Evolutionary conservation across 35 echinoderm and acorn worm genomes (phyloP), one percentile per base, ranked within the genome.

Genomic region (Chiridota heheva): DNA sequence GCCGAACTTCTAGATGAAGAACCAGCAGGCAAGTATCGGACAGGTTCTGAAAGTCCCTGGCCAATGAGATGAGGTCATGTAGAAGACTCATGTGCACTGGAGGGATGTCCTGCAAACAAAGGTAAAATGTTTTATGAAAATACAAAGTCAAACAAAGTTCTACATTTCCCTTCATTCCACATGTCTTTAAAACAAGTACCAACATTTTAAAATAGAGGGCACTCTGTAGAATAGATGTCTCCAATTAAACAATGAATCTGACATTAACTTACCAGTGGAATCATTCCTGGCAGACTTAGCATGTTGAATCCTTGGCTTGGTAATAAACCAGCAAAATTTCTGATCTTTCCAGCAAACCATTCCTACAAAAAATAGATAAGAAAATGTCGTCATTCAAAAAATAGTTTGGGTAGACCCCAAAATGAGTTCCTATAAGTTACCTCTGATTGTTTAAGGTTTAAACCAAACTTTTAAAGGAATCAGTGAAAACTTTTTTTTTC

Each of bases 261-360:
- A n/a, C n/a, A n/a, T n/a, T n/a, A n/a, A 62, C 92, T 70, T 90
- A 96, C 92, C 83, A 96, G 34, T 25, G 83, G 75, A 44, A 62
- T 36, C 3, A 60, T 70, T 40, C 86, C 87, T 70, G 69, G 78
- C 8, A 71, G 33, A 27, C 58, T 90, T 40, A 96, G 72, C 8
- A 81, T 88, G 44, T 97, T 97, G 38, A 91, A 87, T 1, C 93
- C 88, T 47, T 82, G 80, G 44, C 84, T 88, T 57, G 93, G 93
- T 51, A 96, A 60, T 15, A 42, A 42, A 48, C 88, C 88, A n/a
- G 92, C 92, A 82, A 96, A 96, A 37, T 47, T 59, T 38, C 73
- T 73, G 10, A 98, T 73, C 40, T 81, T 77, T 18, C 73, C 81
- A n/a, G 95, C 73, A 81, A 98, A 98, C 95, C 95, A 98, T 69